A percentile compares a stretch with the other conserved stretches of the same genome.
Evolutionary conservation across 2,888 invertebrate genomes (phyloP).

Genomic region (Leptinotarsa rubiginosa): DNA sequence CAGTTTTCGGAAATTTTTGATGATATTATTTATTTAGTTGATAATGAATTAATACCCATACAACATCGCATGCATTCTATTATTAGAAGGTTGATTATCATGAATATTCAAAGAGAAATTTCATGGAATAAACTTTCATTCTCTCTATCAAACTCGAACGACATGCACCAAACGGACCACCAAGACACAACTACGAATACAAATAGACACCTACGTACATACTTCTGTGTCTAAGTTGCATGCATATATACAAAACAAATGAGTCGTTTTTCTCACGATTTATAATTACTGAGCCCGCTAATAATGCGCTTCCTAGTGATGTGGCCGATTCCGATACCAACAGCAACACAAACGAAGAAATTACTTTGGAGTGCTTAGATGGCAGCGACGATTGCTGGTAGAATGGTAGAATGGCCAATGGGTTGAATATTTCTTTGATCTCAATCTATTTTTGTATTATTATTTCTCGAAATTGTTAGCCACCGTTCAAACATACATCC

Average conservation of each 20-base stretch:
- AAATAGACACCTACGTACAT: constrained; percentile 22
- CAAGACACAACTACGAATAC: constrained; percentile 1
- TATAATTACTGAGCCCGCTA: constrained; percentile 61
- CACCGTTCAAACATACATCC: background rate
- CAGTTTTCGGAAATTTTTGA: too few relatives aligned
- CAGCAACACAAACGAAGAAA: constrained; percentile 36
- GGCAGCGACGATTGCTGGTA: constrained; percentile 31
- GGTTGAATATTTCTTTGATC: too few relatives aligned
- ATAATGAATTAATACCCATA: too few relatives aligned
- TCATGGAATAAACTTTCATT: background rate
- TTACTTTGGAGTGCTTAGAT: constrained; percentile 3
- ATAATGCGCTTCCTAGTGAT: constrained; percentile 63
- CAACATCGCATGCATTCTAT: too few relatives aligned
- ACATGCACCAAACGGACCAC: constrained; percentile 24
- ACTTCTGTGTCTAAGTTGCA: constrained; percentile 27
- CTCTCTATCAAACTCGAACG: constrained; percentile 4
- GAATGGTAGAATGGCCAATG: background rate
- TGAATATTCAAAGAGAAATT: background rate
- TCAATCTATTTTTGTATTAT: too few relatives aligned
- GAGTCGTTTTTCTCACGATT: constrained; percentile 58
- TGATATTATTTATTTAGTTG: too few relatives aligned
- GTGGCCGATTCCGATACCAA: constrained; percentile 59
- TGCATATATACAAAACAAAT: constrained; percentile 41
- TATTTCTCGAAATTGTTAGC: background rate
- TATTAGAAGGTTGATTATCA: too few relatives aligned